A percentile compares a stretch with the other conserved stretches of the same genome.
These are phyloP conservation scores for Streptopelia turtur DNA, from an alignment of 2,797 vertebrate genomes.

Conservation along the genomic window DNA sequence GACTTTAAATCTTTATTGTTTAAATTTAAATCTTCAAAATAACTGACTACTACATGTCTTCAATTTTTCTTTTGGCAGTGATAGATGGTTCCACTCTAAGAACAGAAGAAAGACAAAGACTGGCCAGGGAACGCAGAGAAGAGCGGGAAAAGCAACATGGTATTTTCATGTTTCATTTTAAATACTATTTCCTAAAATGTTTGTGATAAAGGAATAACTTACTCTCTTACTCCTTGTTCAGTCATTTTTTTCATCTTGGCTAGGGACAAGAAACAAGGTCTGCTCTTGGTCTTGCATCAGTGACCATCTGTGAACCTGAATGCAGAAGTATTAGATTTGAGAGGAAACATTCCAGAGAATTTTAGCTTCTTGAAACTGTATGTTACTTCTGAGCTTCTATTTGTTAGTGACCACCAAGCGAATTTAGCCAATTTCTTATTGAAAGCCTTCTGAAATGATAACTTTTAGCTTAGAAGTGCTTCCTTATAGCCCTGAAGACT, in stretches of 20 bases:
- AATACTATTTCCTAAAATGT: not conserved
- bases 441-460: not conserved
- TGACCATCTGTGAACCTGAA: not conserved
- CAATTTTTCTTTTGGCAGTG: constrained; percentile 77
- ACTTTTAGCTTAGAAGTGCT: not conserved
- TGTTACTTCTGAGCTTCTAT: not conserved
- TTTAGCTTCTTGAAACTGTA: not conserved
- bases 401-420: not conserved
- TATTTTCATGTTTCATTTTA: constrained; percentile 65
- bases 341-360: not conserved
- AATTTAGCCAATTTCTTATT: not conserved
- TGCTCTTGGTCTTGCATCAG: not conserved
- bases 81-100: constrained; percentile 89
- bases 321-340: not conserved
- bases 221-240: not conserved
- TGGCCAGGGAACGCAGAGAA: constrained; percentile 92
- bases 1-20: not conserved
- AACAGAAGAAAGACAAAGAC: constrained; percentile 90
- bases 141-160: constrained; percentile 90
- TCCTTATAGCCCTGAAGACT: not conserved
- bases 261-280: not conserved
- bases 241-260: not conserved
- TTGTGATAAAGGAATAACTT: not conserved
- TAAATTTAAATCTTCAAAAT: not conserved
- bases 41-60: not conserved